phyloP scores from a whole-genome alignment of 2,113 vertebrate species.

The Andinoacara biseriatus region DNA sequence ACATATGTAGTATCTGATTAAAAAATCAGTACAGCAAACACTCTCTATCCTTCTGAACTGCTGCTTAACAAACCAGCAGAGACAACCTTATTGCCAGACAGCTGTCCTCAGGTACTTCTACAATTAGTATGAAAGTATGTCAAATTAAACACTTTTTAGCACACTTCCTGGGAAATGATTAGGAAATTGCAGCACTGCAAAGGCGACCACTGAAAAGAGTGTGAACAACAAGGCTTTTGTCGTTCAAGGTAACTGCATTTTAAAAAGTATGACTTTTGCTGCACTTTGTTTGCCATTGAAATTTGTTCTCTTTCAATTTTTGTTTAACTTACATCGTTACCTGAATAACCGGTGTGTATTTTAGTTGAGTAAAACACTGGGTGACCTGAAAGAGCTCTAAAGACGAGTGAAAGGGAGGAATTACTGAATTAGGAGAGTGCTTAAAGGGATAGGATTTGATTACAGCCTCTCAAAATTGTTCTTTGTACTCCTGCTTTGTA shows the following conservation, averaged over 20 bases:
- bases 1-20: too few relatives aligned
- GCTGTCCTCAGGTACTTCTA: not conserved
- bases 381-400: not conserved
- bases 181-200: not conserved
- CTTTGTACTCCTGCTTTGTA: conserved; percentile 53
- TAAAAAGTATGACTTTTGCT: too few relatives aligned
- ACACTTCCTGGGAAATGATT: not conserved
- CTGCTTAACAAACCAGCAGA: too few relatives aligned
- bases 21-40: too few relatives aligned
- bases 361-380: not conserved
- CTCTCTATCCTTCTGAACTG: too few relatives aligned
- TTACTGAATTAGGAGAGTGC: not conserved
- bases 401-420: conserved; percentile 1
- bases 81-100: too few relatives aligned
- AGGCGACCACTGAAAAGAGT: not conserved
- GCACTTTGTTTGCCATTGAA: too few relatives aligned
- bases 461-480: conserved; percentile 44
- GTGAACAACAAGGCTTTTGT: not conserved
- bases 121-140: not conserved
- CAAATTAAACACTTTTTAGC: too few relatives aligned
- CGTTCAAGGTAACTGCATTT: not conserved
- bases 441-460: conserved; percentile 55
- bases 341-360: not conserved
- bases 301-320: not conserved
- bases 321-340: not conserved